Conservation (phyloP, 2,113 vertebrate genomes). For the Lagopus leucura region DNA sequence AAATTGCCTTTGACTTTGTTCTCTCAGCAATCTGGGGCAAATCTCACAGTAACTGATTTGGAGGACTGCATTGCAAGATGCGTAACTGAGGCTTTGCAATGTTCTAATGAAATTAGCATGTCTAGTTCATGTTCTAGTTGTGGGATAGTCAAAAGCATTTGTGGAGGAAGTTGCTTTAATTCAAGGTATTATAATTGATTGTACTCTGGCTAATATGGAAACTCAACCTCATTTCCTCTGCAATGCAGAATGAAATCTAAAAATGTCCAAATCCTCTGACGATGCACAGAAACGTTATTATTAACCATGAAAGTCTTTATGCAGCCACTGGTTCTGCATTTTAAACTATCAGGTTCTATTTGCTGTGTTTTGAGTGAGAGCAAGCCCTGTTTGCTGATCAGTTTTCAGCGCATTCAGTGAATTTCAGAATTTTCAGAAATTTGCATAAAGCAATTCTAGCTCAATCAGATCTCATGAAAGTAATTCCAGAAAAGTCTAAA, state of each 20-base stretch:
- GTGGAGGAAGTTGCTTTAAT: not conserved
- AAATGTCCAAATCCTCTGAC: not conserved
- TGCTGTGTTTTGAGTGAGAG: not conserved
- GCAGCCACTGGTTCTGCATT: not conserved
- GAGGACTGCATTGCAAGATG: not conserved
- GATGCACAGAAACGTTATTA: slow-evolving; percentile 37
- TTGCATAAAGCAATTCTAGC: slow-evolving; percentile 46
- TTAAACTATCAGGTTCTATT: not conserved
- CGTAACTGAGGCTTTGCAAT: not conserved
- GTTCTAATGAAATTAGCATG: not conserved
- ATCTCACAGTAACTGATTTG: not conserved
- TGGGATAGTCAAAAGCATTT: not conserved
- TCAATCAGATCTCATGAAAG: slow-evolving; percentile 23
- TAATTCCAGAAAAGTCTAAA: slow-evolving; percentile 27
- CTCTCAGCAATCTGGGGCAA: not conserved
- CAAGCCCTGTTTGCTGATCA: not conserved
- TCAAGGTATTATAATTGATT: slow-evolving; percentile 8
- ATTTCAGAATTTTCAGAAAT: slow-evolving; percentile 39
- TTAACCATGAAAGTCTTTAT: not conserved
- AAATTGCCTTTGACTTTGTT: not conserved
- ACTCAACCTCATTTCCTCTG: slow-evolving; percentile 32
- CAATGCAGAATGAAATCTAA: slow-evolving; percentile 50
- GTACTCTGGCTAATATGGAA: slow-evolving; percentile 35
- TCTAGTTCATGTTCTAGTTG: not conserved
- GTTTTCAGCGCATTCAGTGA: slow-evolving; percentile 5